Evolutionary conservation across 2,888 invertebrate species (phyloP), one percentile per base, ranked within the genome.

Genomic region (Synanthedon vespiformis): DNA sequence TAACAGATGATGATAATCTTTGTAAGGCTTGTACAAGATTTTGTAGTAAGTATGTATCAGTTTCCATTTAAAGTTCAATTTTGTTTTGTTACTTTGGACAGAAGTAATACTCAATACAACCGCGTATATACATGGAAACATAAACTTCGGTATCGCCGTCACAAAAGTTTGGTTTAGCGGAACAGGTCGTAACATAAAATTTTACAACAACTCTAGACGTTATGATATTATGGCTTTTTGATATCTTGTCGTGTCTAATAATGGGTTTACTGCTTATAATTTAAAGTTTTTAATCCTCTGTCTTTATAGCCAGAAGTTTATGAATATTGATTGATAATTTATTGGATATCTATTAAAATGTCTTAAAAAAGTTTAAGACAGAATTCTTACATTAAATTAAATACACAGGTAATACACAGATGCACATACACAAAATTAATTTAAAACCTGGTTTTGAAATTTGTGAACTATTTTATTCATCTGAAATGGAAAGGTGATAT

Each of bases 161-260:
- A 73, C 76, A 74, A 77, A 78, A 80, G 72, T 79, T 80, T 70
- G 71, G 67, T 75, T 75, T 68, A 65, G 67, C 72, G 69, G 77
- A 76, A 77, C 75, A 75, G 72, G 75, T 75, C 77, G 79, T 80
- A 77, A 77, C 81, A 75, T 82, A 80, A 82, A 80, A 81, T 82
- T 82, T 83, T 80, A 81, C 80, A 82, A 77, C 80, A 78, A 82
- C 74, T 81, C 80, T 71, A 74, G 80, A 80, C 75, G 75, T 73
- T 68, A 72, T 63, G 64, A 72, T 74, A 72, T 78, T 82, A 81
- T 76, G 56, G 74, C 77, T 77, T 79, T 82, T 81, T 82, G 77
- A 82, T 82, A 81, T 80, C 80, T 79, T 72, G 67, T 74, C 74
- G 69, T 70, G 72, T 73, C 72, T 77, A 74, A 79, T 78, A 79